Evolutionary conservation across 2,888 invertebrate genomes (phyloP), one percentile per base, ranked within the genome.

Genomic region (Acholoe squamosa): DNA sequence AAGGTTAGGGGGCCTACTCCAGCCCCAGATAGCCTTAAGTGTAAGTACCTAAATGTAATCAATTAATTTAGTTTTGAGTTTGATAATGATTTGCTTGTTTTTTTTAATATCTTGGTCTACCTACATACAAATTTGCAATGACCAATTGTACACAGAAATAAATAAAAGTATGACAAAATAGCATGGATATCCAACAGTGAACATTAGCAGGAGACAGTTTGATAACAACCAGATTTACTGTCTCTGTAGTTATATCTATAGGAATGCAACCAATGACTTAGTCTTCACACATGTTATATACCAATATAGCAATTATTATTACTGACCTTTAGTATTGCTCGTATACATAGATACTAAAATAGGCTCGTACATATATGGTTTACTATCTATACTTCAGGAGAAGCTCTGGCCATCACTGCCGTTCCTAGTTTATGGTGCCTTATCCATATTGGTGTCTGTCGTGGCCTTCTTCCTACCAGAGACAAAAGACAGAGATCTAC

Each of bases 381-480:
- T n/a, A n/a, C n/a, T n/a, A n/a, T n/a, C n/a, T n/a, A n/a, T n/a
- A n/a, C n/a, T 84, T 10, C 90, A 90, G 90, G 90, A 80, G 25
- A 43, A 43, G 54, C n/a, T 84, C 0, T 90, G 90, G 90, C 3
- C 16, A 16, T 84, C 90, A 28, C 52, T 51, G 28, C 90, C 90
- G 0, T 90, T 90, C 84, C 34, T 90, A 0, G 34, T 84, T 10
- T 90, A 84, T 34, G 90, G 90, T 12, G 34, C 56, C n/a, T 19
- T 90, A 34, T 90, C 90, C 31, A 25, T 90, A 5, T 19, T 90
- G 31, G 80, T 25, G 5, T 54, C 33, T 22, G 5, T 54, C 16
- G 33, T 90, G 12, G n/a, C 84, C 28, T 7, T 84, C 43, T 56
- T 90, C 34, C 54, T 90, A 31, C 90, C 90, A 12, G 90, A 90